phyloP scores from a whole-genome alignment of 1,140 invertebrate species.

The Drosophila leontia region DNA sequence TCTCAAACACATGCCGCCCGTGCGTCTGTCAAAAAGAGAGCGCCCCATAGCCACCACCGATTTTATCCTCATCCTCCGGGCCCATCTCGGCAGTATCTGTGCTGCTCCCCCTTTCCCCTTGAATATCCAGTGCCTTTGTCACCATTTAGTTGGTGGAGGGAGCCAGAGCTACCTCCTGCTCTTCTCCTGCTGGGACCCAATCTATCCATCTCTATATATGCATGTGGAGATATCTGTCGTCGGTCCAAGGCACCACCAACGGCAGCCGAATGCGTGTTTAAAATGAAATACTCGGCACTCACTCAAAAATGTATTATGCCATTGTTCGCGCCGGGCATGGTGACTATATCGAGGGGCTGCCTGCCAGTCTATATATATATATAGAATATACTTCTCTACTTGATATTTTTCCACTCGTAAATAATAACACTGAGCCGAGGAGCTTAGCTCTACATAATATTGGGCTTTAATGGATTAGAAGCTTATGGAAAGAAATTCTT shows the following conservation, averaged over 20 bases:
- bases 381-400: constrained; percentile 2
- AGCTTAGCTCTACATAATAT: constrained; percentile 13
- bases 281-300: constrained; percentile 80
- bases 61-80: constrained; percentile 23
- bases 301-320: constrained; percentile 74
- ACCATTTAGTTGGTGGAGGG: constrained; percentile 69
- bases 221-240: constrained; percentile 78
- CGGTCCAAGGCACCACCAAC: constrained; percentile 40
- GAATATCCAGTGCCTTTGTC: constrained; percentile 60
- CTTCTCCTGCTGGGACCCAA: constrained; percentile 44
- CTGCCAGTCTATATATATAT: constrained; percentile 1
- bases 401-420: constrained; percentile 16
- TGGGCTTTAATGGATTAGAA: constrained; percentile 11
- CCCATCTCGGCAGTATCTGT: constrained; percentile 10
- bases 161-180: constrained; percentile 9
- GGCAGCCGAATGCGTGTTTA: constrained; percentile 76
- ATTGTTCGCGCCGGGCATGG: constrained; percentile 24
- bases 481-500: not conserved
- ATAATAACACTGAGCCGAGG: constrained; percentile 13
- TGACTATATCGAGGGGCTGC: constrained; percentile 21
- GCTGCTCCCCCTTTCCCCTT: not conserved
- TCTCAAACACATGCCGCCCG: constrained; percentile 83
- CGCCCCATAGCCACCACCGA: constrained; percentile 41
- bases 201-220: constrained; percentile 72
- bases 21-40: constrained; percentile 78